Evolutionary conservation across 1,140 invertebrate genomes (phyloP).

Genomic region (Drosophila mauritiana): DNA sequence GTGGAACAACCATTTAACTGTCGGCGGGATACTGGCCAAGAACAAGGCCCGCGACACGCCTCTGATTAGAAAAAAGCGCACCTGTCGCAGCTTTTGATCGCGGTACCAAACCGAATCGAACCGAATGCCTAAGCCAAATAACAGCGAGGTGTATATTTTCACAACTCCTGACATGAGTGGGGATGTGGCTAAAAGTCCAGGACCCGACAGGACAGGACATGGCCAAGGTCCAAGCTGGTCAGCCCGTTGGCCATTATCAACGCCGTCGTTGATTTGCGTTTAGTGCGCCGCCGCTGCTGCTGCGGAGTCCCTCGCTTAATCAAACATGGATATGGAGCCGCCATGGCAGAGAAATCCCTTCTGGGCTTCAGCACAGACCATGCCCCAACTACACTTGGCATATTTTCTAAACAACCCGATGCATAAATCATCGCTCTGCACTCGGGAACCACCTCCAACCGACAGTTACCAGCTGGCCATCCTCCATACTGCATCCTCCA

Average conservation of each 20-base stretch:
- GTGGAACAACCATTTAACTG: constrained; percentile 78
- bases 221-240: constrained; percentile 19
- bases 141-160: constrained; percentile 77
- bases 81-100: constrained; percentile 74
- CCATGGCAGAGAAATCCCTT: constrained; percentile 66
- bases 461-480: constrained; percentile 67
- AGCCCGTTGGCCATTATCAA: constrained; percentile 75
- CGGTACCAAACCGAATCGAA: constrained; percentile 3
- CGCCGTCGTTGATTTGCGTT: constrained; percentile 79
- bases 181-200: constrained; percentile 15
- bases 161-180: constrained; percentile 76
- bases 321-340: constrained; percentile 66
- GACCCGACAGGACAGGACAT: constrained; percentile 1
- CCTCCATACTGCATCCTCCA: neutral
- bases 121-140: constrained; percentile 4
- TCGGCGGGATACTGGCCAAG: constrained; percentile 64
- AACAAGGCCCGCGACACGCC: constrained; percentile 62
- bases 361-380: constrained; percentile 60
- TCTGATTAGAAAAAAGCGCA: constrained; percentile 75
- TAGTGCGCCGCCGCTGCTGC: constrained; percentile 35
- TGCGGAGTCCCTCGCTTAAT: constrained; percentile 65
- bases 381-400: constrained; percentile 55
- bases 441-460: constrained; percentile 59
- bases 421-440: constrained; percentile 74
- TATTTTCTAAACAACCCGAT: constrained; percentile 81